Conservation (phyloP, 2,888 invertebrate species). For the Apoda limacodes region DNA sequence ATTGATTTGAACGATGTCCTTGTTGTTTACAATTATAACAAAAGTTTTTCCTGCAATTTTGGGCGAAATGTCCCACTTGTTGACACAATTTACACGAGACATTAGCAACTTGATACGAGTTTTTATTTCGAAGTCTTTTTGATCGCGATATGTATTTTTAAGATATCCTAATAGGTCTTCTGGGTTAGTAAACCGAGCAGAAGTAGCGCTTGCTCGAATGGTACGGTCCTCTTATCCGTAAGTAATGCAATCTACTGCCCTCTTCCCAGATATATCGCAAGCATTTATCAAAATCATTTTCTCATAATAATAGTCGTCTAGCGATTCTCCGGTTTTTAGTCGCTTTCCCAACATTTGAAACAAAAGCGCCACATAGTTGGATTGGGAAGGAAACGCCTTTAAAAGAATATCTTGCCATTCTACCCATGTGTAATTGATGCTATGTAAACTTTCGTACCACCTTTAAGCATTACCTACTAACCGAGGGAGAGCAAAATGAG, state of each 20-base stretch:
- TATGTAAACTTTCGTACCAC: conserved; percentile 7
- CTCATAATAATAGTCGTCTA: conserved; percentile 16
- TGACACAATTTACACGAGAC: too few species aligned
- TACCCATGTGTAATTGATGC: conserved; percentile 2
- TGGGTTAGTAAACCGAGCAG: conserved; percentile 10
- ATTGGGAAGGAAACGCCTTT: conserved; percentile 9
- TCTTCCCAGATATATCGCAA: conserved; percentile 11
- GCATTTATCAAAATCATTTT: conserved; percentile 15
- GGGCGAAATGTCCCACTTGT: too few species aligned
- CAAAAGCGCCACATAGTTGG: conserved; percentile 11
- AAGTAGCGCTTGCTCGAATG: conserved; percentile 10
- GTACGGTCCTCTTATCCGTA: conserved; percentile 12
- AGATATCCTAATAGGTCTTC: conserved; percentile 14
- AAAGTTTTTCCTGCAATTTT: too few species aligned
- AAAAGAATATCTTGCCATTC: conserved; percentile 4
- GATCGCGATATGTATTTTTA: conserved; percentile 10
- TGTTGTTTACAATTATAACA: too few species aligned
- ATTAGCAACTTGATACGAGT: too few species aligned
- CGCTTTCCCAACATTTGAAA: conserved; percentile 11
- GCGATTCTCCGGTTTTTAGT: conserved; percentile 8
- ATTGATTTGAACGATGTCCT: too few species aligned
- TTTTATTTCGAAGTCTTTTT: too few species aligned
- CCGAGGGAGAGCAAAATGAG: conserved; percentile 7
- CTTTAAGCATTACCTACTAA: conserved; percentile 6
- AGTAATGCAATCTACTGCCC: conserved; percentile 14